phyloP scores from a whole-genome alignment of 2,113 vertebrate species.

The Clarias gariepinus region DNA sequence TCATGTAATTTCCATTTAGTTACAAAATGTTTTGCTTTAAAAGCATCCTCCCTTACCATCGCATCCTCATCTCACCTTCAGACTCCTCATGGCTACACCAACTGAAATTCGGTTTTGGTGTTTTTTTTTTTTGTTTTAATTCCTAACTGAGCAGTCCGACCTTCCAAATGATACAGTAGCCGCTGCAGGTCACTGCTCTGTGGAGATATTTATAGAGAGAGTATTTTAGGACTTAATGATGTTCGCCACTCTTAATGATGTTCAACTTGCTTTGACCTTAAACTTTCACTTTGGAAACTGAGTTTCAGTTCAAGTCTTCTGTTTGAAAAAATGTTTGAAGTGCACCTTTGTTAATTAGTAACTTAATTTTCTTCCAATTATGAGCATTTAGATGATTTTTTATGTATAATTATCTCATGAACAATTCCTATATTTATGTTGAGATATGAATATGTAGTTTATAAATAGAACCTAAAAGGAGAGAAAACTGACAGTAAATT shows the following conservation, averaged over 20 bases:
- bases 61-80: not conserved
- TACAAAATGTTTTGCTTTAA: not conserved
- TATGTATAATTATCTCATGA: not conserved
- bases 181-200: conserved; percentile 22
- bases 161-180: conserved; percentile 23
- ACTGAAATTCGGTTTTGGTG: not conserved
- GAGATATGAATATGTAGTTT: not conserved
- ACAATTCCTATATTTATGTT: not conserved
- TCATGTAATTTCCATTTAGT: no score
- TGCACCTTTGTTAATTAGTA: not conserved
- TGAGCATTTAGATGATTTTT: not conserved
- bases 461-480: not conserved
- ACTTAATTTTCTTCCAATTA: not conserved
- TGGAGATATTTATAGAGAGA: conserved; percentile 12
- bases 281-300: not conserved
- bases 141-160: conserved; percentile 15
- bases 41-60: not conserved
- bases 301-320: not conserved
- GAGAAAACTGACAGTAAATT: not conserved
- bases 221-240: conserved; percentile 33
- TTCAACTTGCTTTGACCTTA: not conserved
- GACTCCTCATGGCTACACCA: conserved; percentile 5
- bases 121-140: not conserved
- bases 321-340: not conserved
- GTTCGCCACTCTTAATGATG: conserved; percentile 4